Conservation (phyloP, 1,140 invertebrate species). For the Odontomachus brunneus region DNA sequence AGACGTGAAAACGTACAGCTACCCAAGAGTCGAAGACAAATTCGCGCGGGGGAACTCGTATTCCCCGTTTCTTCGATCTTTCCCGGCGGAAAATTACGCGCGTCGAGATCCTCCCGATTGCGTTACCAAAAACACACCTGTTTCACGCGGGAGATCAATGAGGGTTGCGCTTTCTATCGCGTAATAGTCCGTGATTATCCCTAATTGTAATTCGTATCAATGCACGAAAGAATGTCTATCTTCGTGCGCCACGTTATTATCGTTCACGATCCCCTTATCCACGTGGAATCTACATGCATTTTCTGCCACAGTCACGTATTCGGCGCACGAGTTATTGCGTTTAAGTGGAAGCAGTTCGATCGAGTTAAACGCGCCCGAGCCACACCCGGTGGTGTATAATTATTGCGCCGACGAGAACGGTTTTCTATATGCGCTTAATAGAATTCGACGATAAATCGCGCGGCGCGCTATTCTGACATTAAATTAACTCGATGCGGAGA, state of each 20-base stretch:
- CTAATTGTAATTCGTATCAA: no score
- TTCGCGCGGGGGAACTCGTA: no score
- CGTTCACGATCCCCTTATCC: conserved; percentile 19
- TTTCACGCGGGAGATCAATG: no score
- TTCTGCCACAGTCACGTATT: neutral
- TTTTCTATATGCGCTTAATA: conserved; percentile 53
- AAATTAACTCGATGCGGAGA: conserved; percentile 53
- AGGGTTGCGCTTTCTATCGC: no score
- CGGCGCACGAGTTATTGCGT: conserved; percentile 21
- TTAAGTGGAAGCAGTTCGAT: conserved; percentile 49
- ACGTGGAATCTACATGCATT: neutral
- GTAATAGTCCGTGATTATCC: no score
- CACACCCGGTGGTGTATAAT: conserved; percentile 34
- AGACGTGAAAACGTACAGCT: no score
- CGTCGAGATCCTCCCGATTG: no score
- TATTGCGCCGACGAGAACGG: conserved; percentile 36
- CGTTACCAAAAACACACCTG: no score
- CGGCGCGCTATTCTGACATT: conserved; percentile 46
- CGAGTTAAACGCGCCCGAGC: conserved; percentile 23
- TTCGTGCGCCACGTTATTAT: neutral
- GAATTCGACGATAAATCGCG: conserved; percentile 51
- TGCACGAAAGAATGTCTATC: neutral
- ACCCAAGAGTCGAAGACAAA: no score
- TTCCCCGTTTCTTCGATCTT: no score
- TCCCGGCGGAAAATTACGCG: no score